Base-by-base conservation (phyloP, 2,113 vertebrate species). In the Scortum barcoo region DNA sequence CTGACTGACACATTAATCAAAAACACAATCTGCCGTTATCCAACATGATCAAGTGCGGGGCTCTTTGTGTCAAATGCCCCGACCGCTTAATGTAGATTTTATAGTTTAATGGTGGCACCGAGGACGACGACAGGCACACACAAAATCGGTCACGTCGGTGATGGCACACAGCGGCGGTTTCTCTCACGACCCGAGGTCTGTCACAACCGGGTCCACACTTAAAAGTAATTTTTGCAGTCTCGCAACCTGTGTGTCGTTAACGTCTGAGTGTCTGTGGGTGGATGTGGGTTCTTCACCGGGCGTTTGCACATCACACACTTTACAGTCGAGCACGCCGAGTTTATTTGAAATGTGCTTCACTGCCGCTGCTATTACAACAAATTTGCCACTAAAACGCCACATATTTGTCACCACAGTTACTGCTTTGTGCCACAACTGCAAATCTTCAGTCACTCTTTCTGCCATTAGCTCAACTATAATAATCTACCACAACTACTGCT, bases 1-100 rank as follows among this genome's bases (percentile, higher is more conserved):
- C 63, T 76, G 79, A 83, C 86, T 85, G 81, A 80, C 81, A 80
- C 85, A 87, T 89, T 78, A 75, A 89, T 91, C 82, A 91, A 80
- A 91, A 48, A 58, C 28, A 54, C 81, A 79, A 76, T 85, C 75
- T 62, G 7, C 68, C 54, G 57, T 86, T 80, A 85, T 82, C 81
- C 14, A 19, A 70, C 78, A 61, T 80, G 86, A 88, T 88, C 72
- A 67, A 83, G 89, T 50, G 54, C 4, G 3, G 5, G 61, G 14
- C 42, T 63, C 40, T 58, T 58, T 53, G 56, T 84, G 86, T 90
- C 81, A 84, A 26, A 68, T n/a, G 56, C 70, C 79, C 68, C 8
- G 57, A 24, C 69, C 44, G 62, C 63, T 60, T 83, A 74, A 66
- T 77, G 74, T 50, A 44, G 58, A 84, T 86, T 80, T 83, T 65